Evolutionary conservation across 2,797 vertebrate genomes (phyloP), one percentile per base, ranked within the genome.

Genomic region (Streptopelia turtur): DNA sequence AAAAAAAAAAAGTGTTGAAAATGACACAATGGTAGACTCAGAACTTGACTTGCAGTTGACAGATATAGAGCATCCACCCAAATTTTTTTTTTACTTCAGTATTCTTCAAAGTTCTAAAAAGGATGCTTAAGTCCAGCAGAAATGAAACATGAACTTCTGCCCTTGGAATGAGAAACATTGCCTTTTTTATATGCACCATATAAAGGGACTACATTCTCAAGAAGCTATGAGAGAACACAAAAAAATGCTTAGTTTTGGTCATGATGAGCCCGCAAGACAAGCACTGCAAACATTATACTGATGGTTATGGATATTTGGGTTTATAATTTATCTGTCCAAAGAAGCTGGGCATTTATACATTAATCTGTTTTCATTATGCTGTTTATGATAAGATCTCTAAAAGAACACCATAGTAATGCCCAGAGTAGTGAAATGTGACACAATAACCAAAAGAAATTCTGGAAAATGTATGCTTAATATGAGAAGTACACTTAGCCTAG

Each of bases 291-390:
- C 45, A 35, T 22, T 69, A 68, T 5, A 28, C 6, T 60, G 25
- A 86, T 25, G 24, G 6, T 23, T 69, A 24, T 6, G 30, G 50
- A 95, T 45, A 70, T 45, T 85, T 85, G 83, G 30, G 30, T 89
- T 83, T 79, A 65, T 69, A 72, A 90, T 88, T 86, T 86, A 69
- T 90, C 31, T 88, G 45, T 22, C 9, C 6, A 49, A 88, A 93
- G 35, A 91, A 69, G 60, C 31, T 37, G 83, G 88, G 16, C 14
- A 59, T 16, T 72, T 28, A 76, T 78, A 47, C 16, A 76, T 86
- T 88, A 10, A 74, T 86, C 20, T 88, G 35, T 87, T 95, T 93
- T 90, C 56, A 49, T 90, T 94, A 81, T 24, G 28, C n/a, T 81
- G 17, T 10, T 78, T 88, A 69, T 52, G 82, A 88, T 91, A 87